Base-by-base conservation (phyloP, 2,797 vertebrate genomes). In the Lacerta agilis region DNA sequence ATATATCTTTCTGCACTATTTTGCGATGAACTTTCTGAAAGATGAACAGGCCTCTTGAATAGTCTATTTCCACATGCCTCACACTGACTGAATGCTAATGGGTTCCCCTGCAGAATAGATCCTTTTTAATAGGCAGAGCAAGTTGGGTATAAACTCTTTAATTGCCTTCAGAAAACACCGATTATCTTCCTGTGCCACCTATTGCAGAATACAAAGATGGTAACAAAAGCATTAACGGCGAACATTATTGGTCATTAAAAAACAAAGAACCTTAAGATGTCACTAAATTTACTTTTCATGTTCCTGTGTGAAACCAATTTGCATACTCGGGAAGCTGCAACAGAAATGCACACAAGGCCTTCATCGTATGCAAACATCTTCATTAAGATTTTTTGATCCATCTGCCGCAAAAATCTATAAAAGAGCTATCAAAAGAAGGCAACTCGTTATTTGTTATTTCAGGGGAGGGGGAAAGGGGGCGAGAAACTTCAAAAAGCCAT, bases 271-370 rank as follows among this genome's bases (percentile, higher is more conserved):
- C 64, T 86, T 94, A 92, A 96, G 85, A 89, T 95, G 90, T 93
- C 92, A 93, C 93, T 95, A 93, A 94, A 96, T 95, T 96, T 95
- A 88, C 77, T 95, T 93, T 90, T 93, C 92, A 86, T 93, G 84
- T 91, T 95, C 76, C 86, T 89, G 73, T 77, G 79, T 92, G 75
- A 94, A 96, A 83, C 84, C 69, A 87, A 87, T 94, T 94, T 93
- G 49, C 9, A 29, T 84, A 64, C 81, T 91, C 75, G 77, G 90
- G 72, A 94, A 90, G 89, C 72, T 82, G 36, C 38, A 87, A 88
- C 82, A 38, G 85, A 89, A 94, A 84, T 0, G n/a, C 87, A 69
- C 41, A 83, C 88, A 45, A 33, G 72, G 78, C n/a, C 89, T 67
- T 92, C 87, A 91, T 91, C 80, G 87, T 36, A 92, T 33, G 75